Base-by-base conservation (phyloP, 1,140 invertebrate genomes). In the Plodia interpunctella region DNA sequence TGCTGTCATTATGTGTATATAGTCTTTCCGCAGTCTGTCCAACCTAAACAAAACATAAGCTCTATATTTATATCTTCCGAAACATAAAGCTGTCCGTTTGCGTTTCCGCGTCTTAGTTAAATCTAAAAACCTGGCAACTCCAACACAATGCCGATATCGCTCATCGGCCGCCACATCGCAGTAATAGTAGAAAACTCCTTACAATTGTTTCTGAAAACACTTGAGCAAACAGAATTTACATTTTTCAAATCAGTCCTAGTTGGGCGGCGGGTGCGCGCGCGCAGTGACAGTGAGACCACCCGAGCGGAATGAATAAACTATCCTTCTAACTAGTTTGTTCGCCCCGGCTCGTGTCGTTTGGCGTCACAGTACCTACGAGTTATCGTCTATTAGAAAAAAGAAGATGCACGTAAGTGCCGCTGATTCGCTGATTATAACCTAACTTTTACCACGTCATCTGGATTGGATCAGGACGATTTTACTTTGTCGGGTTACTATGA, bases 271-370 rank as follows among this genome's bases (percentile, higher is more conserved):
- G 65, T 64, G 76, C 71, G 81, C 65, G 75, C 73, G 73, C 69
- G 54, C 67, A 64, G 62, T 72, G 77, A 71, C 70, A 66, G 68
- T 66, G 53, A 75, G 80, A 73, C 78, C 71, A 88, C 88, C 88
- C 86, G 88, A 89, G 86, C 88, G 83, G 88, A 71, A 74, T 88
- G 88, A 87, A 81, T 87, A 90, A 84, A 89, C 88, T 90, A 80
- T 84, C 63, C 62, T 63, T 51, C 57, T 67, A 64, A 44, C 70
- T 76, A 90, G 88, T 90, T 90, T 90, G 88, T 90, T 90, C 88
- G 88, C 87, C 88, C 85, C 83, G 87, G 84, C 87, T 90, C 87
- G 87, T 83, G 88, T 90, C 86, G 83, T 75, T 69, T 66, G 57
- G 66, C 66, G 73, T 77, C 79, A 78, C 73, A 55, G 15, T 61